Conservation (phyloP, 2,797 vertebrate species). For the Amazona finschi region DNA sequence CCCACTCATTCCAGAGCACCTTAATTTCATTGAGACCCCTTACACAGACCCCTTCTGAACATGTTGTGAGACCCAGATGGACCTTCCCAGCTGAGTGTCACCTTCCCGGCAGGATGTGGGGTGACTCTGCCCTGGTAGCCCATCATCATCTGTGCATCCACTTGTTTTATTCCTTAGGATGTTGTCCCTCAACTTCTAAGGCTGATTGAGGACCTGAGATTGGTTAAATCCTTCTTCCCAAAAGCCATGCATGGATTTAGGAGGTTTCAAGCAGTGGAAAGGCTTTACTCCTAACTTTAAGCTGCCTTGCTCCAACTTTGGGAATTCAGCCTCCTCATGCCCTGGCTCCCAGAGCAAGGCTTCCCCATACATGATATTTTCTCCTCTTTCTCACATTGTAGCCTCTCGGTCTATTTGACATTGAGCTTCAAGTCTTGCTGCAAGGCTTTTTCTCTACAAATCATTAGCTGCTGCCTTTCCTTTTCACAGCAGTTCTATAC, state of each 20-base stretch:
- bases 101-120: not conserved
- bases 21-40: not conserved
- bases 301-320: not conserved
- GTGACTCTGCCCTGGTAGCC: not conserved
- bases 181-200: not conserved
- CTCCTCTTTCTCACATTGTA: not conserved
- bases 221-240: not conserved
- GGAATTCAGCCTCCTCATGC: not conserved
- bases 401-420: not conserved
- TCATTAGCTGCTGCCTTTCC: not conserved
- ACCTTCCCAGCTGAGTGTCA: not conserved
- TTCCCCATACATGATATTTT: not conserved
- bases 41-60: not conserved
- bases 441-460: not conserved
- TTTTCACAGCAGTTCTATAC: not conserved
- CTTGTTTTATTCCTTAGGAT: not conserved
- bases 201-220: rapidly evolving
- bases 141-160: rapidly evolving
- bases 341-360: not conserved
- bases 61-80: not conserved
- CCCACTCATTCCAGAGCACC: not conserved
- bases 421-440: not conserved
- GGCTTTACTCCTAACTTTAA: not conserved
- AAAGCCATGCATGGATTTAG: not conserved
- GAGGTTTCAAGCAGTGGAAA: not conserved